phyloP scores from a whole-genome alignment of 2,113 vertebrate genomes.

The Panurus biarmicus region DNA sequence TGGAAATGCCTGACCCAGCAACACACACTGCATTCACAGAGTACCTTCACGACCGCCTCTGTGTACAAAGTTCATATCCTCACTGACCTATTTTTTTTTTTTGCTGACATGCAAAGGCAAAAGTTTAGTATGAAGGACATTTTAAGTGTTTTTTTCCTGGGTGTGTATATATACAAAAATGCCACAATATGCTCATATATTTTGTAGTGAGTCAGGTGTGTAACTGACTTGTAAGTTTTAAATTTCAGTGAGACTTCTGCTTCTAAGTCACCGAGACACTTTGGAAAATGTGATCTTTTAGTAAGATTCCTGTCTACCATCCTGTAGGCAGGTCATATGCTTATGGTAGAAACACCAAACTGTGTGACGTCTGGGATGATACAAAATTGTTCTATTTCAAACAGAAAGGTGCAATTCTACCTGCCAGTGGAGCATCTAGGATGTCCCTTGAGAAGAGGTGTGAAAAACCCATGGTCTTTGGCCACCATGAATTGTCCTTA shows the following conservation, averaged over 20 bases:
- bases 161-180: not conserved
- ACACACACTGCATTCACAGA: not conserved
- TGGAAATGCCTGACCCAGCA: conserved; percentile 36
- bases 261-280: not conserved
- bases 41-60: not conserved
- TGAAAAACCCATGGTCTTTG: not conserved
- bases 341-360: not conserved
- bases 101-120: not conserved
- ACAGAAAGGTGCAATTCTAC: not conserved
- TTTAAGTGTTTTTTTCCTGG: not conserved
- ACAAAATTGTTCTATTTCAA: not conserved
- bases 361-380: not conserved
- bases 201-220: not conserved
- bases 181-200: not conserved
- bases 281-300: not conserved
- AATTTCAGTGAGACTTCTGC: not conserved
- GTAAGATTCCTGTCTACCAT: not conserved
- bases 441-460: not conserved
- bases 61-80: not conserved
- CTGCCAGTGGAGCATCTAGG: not conserved
- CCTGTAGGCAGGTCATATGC: not conserved
- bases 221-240: not conserved
- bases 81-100: not conserved
- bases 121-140: not conserved
- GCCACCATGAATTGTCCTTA: not conserved